Conservation (phyloP, 2,797 vertebrate genomes). For the Onychomys arenicola region DNA sequence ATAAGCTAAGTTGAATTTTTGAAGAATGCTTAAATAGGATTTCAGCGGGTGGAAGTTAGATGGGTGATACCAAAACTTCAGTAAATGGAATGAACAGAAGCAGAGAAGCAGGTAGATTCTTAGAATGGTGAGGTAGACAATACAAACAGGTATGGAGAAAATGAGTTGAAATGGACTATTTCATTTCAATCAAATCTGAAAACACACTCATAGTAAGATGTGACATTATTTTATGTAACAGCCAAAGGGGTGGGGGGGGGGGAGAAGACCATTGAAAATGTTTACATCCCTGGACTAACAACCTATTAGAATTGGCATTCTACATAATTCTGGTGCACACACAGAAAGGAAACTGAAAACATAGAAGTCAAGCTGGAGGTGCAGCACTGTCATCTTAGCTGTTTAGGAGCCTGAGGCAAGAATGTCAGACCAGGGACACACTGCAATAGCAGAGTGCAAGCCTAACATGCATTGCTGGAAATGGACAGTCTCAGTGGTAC, state of each 20-base stretch:
- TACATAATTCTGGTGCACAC: background rate
- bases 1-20: background rate
- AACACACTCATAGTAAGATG: background rate
- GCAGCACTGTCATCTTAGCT: background rate
- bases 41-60: background rate
- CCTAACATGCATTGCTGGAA: background rate
- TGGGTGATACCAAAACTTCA: background rate
- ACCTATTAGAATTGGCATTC: background rate
- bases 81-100: background rate
- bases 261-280: background rate
- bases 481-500: background rate
- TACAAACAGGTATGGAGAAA: background rate
- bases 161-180: background rate
- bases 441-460: background rate
- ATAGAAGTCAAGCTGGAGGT: background rate
- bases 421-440: background rate
- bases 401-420: background rate
- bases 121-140: background rate
- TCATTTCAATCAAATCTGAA: slow-evolving; percentile 4
- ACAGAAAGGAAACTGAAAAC: background rate
- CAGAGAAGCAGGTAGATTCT: background rate
- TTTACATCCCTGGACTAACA: background rate
- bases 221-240: background rate
- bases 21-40: background rate
- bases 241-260: background rate